phyloP scores from a whole-genome alignment of 2,797 vertebrate genomes.

The Prunella strophiata region DNA sequence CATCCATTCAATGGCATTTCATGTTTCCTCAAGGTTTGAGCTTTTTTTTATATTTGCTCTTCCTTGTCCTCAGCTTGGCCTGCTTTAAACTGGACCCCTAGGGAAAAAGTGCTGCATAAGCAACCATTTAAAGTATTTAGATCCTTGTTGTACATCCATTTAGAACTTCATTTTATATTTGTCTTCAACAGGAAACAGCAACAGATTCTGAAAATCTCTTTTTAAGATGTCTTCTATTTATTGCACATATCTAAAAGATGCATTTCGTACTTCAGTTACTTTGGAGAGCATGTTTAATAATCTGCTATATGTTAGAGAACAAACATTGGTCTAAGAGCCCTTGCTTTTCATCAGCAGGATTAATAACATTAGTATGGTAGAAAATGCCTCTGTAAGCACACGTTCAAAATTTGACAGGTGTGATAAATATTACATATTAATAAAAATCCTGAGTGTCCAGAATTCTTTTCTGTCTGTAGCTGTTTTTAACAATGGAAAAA shows the following conservation, averaged over 20 bases:
- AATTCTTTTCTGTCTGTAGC: not conserved
- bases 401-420: not conserved
- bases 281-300: not conserved
- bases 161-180: conserved; percentile 40
- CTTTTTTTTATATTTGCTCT: not conserved
- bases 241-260: not conserved
- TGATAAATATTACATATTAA: not conserved
- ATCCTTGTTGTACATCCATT: not conserved
- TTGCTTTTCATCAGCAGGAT: not conserved
- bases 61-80: not conserved
- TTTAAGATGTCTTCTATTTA: not conserved
- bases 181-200: not conserved
- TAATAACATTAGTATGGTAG: not conserved
- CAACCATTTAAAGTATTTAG: not conserved
- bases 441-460: not conserved
- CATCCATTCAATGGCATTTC: not conserved
- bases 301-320: not conserved
- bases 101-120: conserved; percentile 1
- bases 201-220: conserved; percentile 30
- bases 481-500: not conserved
- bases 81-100: not conserved
- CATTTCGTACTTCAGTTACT: not conserved
- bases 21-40: not conserved
- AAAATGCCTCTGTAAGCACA: not conserved
- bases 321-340: not conserved